A percentile compares a stretch with the other conserved stretches of the same genome.
Conservation (phyloP, 2,797 vertebrate species). For the Aeoliscus strigatus region DNA sequence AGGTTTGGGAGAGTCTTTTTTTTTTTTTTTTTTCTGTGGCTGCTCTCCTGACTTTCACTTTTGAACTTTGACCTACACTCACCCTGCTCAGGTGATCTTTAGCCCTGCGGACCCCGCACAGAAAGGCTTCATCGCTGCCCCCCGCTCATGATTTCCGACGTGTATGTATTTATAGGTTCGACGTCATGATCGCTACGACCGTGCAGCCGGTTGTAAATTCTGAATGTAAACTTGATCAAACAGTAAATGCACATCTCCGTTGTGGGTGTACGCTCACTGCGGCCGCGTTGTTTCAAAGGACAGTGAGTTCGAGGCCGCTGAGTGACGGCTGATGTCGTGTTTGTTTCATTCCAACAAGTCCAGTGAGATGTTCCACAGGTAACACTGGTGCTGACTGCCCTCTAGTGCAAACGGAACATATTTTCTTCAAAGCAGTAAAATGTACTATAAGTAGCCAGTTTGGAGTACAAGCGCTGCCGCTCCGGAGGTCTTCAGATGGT, state of each 20-base stretch:
- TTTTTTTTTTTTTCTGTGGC: not conserved
- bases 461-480: conserved; percentile 14
- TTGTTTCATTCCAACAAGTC: not conserved
- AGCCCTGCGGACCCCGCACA: conserved; percentile 4
- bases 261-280: no score
- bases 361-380: not conserved
- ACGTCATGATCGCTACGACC: conserved; percentile 9
- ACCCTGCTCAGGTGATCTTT: not conserved
- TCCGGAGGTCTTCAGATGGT: conserved; percentile 6
- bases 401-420: conserved; percentile 32
- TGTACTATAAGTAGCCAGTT: conserved; percentile 4
- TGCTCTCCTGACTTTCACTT: not conserved
- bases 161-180: conserved; percentile 11
- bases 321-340: not conserved
- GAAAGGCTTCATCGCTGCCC: not conserved
- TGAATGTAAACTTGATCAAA: conserved; percentile 1
- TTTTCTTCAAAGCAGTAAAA: conserved; percentile 12
- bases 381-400: conserved; percentile 27
- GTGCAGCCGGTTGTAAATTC: conserved; percentile 8
- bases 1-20: no score
- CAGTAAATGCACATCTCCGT: not conserved
- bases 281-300: no score
- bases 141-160: conserved; percentile 3
- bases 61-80: not conserved
- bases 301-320: not conserved